A percentile compares a stretch with the other conserved stretches of the same genome.
Evolutionary conservation across 2,888 invertebrate species (phyloP).

Genomic region (Eupithecia subfuscata): DNA sequence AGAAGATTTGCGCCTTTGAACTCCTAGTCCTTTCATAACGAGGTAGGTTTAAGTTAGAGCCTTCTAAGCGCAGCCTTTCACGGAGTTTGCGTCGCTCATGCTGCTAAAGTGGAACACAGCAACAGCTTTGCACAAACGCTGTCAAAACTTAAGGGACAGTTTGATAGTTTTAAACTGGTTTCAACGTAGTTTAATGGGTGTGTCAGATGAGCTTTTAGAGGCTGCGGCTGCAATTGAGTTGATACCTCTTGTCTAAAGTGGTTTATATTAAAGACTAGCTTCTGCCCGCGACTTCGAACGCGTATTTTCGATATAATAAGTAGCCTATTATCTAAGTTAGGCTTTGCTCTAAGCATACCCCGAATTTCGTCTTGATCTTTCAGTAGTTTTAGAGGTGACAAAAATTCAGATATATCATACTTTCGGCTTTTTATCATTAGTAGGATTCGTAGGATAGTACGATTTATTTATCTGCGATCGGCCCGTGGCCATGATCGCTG

Average conservation of each 20-base stretch:
- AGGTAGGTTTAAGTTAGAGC: slow-evolving; percentile 7
- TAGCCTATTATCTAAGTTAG: too few relatives aligned
- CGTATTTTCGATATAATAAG: too few relatives aligned
- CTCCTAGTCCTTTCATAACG: slow-evolving; percentile 26
- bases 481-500: neutral
- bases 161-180: neutral
- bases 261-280: neutral
- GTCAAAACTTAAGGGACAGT: neutral
- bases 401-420: too few relatives aligned
- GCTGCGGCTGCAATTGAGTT: neutral
- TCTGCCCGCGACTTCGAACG: too few relatives aligned
- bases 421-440: too few relatives aligned
- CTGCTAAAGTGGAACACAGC: slow-evolving; percentile 16
- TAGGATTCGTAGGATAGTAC: too few relatives aligned
- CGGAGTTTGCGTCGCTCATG: slow-evolving; percentile 23
- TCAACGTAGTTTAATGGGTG: neutral
- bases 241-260: neutral
- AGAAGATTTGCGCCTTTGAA: slow-evolving; percentile 21
- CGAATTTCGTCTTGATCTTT: too few relatives aligned
- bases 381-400: too few relatives aligned
- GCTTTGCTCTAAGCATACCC: too few relatives aligned
- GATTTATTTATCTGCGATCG: neutral
- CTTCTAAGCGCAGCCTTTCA: slow-evolving; percentile 26
- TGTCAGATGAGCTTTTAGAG: neutral
- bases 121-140: neutral